Base-by-base conservation (phyloP, 2,113 vertebrate genomes). In the Probosciger aterrimus region DNA sequence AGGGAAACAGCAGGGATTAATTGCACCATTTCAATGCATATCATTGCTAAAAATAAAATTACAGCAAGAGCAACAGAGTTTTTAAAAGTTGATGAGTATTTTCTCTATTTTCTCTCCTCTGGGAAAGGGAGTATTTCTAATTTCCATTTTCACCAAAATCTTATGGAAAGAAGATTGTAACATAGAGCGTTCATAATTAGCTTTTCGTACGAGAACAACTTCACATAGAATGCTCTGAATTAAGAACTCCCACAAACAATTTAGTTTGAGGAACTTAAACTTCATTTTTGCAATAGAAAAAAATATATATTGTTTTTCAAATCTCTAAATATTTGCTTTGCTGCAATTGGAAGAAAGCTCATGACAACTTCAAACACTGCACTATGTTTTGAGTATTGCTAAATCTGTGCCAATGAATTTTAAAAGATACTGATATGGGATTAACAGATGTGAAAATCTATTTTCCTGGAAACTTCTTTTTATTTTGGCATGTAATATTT, bases 381-480 rank as follows among this genome's bases (percentile, higher is more conserved):
- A 31, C n/a, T 33, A 7, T n/a, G 18, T 76, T 76, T 77, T 59
- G 7, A 22, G 39, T 35, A 8, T 16, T 70, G 20, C 31, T 63
- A 46, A 68, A 75, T 57, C 39, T 31, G 15, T n/a, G 49, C 14
- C 23, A 67, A 10, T 30, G 47, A 63, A 73, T 70, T 83, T 49
- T 0, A 83, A 90, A 86, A 59, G 2, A 79, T 39, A 67, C 18
- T 8, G 2, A 46, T n/a, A 30, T 68, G 43, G 25, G 16, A 49
- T 71, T 50, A 91, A 55, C 11, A 86, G 25, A 50, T 49, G 37
- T 74, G 44, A 52, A 92, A 77, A 76, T 44, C 28, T 69, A 6
- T 60, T 86, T 95, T 93, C 81, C 90, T 88, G 49, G 82, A 82
- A 88, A 76, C 22, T 74, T 73, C 5, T 27, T 82, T 86, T 92